These are phyloP conservation scores for Drosophila parthenogenetica DNA, from an alignment of 2,888 invertebrate species.

Conservation along the genomic window DNA sequence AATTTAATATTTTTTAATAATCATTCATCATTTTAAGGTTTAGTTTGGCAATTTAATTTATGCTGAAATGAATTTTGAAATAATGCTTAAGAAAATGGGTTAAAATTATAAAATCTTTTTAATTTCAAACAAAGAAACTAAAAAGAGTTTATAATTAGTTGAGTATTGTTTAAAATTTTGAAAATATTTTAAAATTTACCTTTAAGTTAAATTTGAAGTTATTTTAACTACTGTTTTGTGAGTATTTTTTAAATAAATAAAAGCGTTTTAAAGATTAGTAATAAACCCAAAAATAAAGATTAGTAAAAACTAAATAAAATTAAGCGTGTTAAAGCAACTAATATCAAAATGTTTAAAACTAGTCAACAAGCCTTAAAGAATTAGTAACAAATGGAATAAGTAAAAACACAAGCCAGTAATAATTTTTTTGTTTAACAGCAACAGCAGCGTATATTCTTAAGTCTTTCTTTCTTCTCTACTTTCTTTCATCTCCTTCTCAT, in stretches of 20 bases:
- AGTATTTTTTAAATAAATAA: neutral
- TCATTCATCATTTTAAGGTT: constrained; percentile 53
- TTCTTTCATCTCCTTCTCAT: neutral
- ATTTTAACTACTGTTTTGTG: neutral
- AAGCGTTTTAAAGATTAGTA: constrained; percentile 28
- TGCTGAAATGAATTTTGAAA: neutral
- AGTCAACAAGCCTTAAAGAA: constrained; percentile 51
- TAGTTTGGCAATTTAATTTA: neutral
- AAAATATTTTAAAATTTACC: neutral
- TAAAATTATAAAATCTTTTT: constrained; percentile 11
- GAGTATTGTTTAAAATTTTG: neutral
- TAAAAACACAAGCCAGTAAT: constrained; percentile 72
- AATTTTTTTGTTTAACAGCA: constrained; percentile 73
- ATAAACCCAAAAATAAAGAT: neutral
- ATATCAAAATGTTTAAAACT: constrained; percentile 22
- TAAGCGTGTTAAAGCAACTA: neutral
- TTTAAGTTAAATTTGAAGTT: neutral
- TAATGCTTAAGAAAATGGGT: neutral
- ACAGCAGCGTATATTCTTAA: constrained; percentile 71
- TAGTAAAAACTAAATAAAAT: constrained; percentile 10
- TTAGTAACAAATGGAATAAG: constrained; percentile 58
- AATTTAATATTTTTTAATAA: neutral
- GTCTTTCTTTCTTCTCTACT: constrained; percentile 36
- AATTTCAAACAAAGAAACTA: neutral
- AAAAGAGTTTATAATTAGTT: neutral